A percentile compares a stretch with the other conserved stretches of the same genome.
Conservation (phyloP, 2,797 vertebrate species). For the Melanotaenia maccullochi region DNA sequence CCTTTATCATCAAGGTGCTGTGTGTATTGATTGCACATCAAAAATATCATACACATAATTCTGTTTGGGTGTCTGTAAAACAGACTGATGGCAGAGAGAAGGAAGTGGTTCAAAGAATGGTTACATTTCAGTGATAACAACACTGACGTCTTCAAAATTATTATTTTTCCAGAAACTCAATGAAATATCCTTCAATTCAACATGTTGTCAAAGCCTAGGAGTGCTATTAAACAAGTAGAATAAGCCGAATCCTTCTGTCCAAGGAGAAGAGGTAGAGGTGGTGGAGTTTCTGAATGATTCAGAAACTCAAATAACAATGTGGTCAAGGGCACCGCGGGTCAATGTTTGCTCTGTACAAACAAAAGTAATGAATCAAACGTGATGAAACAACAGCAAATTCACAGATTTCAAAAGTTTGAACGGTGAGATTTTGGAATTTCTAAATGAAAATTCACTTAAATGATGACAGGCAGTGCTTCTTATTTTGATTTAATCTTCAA, state of each 20-base stretch:
- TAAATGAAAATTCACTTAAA: too few species aligned
- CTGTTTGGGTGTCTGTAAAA: neutral
- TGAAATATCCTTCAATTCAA: too few species aligned
- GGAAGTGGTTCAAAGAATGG: neutral
- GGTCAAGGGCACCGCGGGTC: neutral
- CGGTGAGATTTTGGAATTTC: too few species aligned
- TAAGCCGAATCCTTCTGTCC: too few species aligned
- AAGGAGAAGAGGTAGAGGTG: too few species aligned
- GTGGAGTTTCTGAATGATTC: neutral
- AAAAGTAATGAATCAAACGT: too few species aligned
- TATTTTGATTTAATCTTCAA: too few species aligned
- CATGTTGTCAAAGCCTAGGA: too few species aligned
- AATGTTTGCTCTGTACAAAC: neutral
- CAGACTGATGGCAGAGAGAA: neutral
- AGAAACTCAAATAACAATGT: neutral
- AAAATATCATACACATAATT: neutral
- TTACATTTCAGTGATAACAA: neutral
- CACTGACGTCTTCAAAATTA: neutral
- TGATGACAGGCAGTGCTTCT: too few species aligned
- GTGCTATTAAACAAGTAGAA: too few species aligned
- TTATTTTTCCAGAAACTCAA: neutral
- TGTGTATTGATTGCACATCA: neutral
- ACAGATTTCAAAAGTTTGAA: too few species aligned
- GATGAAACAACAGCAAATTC: too few species aligned
- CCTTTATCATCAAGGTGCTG: neutral